phyloP scores from a whole-genome alignment of 2,113 vertebrate species.

The Pelecanus crispus region DNA sequence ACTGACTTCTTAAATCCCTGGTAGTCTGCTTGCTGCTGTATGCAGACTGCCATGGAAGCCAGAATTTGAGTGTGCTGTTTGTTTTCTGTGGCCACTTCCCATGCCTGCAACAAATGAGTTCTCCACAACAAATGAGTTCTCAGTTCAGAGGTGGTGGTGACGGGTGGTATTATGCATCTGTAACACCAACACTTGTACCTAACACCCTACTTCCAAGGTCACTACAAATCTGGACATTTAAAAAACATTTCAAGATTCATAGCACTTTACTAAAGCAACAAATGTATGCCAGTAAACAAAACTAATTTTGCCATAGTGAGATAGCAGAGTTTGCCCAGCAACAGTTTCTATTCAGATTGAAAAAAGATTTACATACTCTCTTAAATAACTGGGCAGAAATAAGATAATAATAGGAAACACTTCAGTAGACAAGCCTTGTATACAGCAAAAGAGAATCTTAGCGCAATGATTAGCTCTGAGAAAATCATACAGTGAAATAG shows the following conservation, averaged over 20 bases:
- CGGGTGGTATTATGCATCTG: not conserved
- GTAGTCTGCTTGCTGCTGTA: not conserved
- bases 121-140: not conserved
- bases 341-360: not conserved
- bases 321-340: not conserved
- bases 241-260: not conserved
- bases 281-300: not conserved
- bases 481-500: not conserved
- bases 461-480: not conserved
- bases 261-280: not conserved
- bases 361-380: not conserved
- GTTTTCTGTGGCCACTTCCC: not conserved
- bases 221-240: not conserved
- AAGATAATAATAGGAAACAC: not conserved
- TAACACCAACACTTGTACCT: not conserved
- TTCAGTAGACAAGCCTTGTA: not conserved
- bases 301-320: not conserved
- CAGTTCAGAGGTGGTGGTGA: not conserved
- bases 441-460: not conserved
- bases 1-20: not conserved
- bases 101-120: not conserved
- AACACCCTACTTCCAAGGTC: not conserved
- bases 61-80: not conserved
- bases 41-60: not conserved
- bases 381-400: not conserved